Base-by-base conservation (phyloP, 2,113 vertebrate species). In the Megaceryle maxima region DNA sequence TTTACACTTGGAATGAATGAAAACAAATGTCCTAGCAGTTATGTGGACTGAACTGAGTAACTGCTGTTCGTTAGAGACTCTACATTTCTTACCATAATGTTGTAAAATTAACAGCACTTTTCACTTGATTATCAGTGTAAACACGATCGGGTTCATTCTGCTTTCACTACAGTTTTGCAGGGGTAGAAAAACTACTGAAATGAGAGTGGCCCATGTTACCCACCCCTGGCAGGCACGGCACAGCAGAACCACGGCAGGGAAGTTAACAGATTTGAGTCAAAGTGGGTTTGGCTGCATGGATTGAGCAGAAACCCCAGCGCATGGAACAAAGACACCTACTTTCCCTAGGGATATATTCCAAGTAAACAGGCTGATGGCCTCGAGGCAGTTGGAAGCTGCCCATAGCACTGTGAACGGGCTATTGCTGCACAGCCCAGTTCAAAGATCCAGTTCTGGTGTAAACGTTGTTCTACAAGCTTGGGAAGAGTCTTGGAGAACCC, bases 1-100 rank as follows among this genome's bases (percentile, higher is more conserved):
- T 94, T 97, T 97, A 97, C 94, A 95, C 94, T 96, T 92, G 13
- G 6, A 81, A 78, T 91, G 91, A 95, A 91, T 35, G 84, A 96
- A 96, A 95, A 96, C 94, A 96, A 96, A 96, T 81, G 91, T 83
- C 72, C 60, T 48, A 26, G 46, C 31, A 69, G 72, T 89, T 96
- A 87, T 85, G 94, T 95, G 87, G 91, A 91, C 92, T 88, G 84
- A 74, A 77, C 81, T 29, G 50, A 94, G 8, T n/a, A 57, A 78
- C 78, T 63, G 37, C 84, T 67, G 43, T 2, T 87, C 87, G 81
- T 83, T 10, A 81, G 72, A 91, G 63, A 79, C 84, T 60, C 84
- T 60, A 10, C 56, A 79, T 76, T 88, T 88, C 87, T 78, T 93
- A 35, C 95, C 70, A 19, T 75, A 72, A 85, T 72, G 92, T 9